Base-by-base conservation (phyloP, 2,888 invertebrate species). In the Anaspis maculata region DNA sequence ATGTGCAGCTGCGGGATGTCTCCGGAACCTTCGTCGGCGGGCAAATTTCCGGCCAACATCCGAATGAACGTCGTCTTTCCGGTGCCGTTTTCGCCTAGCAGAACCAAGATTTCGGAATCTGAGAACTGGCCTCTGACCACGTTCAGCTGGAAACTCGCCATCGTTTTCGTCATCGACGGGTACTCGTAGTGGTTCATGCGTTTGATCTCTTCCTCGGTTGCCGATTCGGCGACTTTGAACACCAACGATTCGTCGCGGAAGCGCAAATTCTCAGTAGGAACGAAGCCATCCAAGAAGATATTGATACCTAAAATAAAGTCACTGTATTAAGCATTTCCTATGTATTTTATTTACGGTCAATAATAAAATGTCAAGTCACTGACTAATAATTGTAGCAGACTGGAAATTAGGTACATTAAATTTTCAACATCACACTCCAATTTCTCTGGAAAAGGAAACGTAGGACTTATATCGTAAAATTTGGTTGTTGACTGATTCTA, bases 51-150 rank as follows among this genome's bases (percentile, higher is more conserved):
- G 52, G 98, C 98, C 58, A 98, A 71, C 90, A 99, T 91, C 56
- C 95, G 75, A 57, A 98, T 99, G 62, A 99, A 95, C 4, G 98
- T 99, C 0, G 98, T 98, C 69, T 99, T 98, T 27, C 98, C 98
- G 13, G 98, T 99, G 44, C 98, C 98, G 64, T 98, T 98, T 66
- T 99, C 98, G 23, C 87, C 87, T 39, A 98, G 74, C 61, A 98
- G 73, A 6, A 99, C 98, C 56, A 98, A 76, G 64, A 99, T 99
- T 69, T 98, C 98, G 0, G 98, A 98, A 67, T 98, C 98, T 9
- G 96, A 96, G 67, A 98, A 98, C 61, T 94, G 91, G 6, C 98
- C 98, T 44, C 82, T 74, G 44, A 81, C 76, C 6, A 99, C 89
- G 3, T 69, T 66, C 44, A 98, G 69, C 32, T 76, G 70, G 63